Evolutionary conservation across 2,888 invertebrate species (phyloP).

Genomic region (Xylota segnis): DNA sequence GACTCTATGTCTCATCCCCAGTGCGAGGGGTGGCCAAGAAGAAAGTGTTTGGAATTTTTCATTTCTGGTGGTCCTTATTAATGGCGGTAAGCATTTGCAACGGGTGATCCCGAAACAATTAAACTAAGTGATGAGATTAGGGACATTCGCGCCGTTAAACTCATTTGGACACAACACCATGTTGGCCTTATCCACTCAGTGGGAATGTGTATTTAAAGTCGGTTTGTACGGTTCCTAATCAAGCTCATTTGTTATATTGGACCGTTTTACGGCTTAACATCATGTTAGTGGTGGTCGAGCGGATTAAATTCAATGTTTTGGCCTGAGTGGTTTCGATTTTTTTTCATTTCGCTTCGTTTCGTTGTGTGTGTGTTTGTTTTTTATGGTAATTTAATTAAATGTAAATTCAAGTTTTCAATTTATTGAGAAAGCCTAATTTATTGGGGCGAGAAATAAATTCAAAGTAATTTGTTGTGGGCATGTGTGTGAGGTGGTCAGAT

Average conservation of each 20-base stretch:
- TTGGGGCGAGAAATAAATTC: slow-evolving; percentile 49
- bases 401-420: slow-evolving; percentile 72
- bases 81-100: slow-evolving; percentile 70
- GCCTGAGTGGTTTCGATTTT: neutral
- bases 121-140: slow-evolving; percentile 74
- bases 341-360: slow-evolving; percentile 4
- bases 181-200: slow-evolving; percentile 33
- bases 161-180: slow-evolving; percentile 62
- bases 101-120: slow-evolving; percentile 75
- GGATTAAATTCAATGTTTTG: slow-evolving; percentile 59
- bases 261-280: slow-evolving; percentile 65
- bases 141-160: slow-evolving; percentile 73
- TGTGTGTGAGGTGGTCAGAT: slow-evolving; percentile 31
- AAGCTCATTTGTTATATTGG: slow-evolving; percentile 71
- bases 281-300: slow-evolving; percentile 63
- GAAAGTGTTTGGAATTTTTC: slow-evolving; percentile 49
- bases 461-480: slow-evolving; percentile 54
- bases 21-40: neutral
- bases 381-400: slow-evolving; percentile 73
- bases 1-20: neutral
- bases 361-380: slow-evolving; percentile 30
- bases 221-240: slow-evolving; percentile 54
- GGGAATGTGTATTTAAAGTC: slow-evolving; percentile 68
- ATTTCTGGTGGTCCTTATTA: slow-evolving; percentile 53
- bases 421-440: slow-evolving; percentile 61